Evolutionary conservation across 2,888 invertebrate species (phyloP), one percentile per base, ranked within the genome.

Genomic region (Aleiodes leptofemur): DNA sequence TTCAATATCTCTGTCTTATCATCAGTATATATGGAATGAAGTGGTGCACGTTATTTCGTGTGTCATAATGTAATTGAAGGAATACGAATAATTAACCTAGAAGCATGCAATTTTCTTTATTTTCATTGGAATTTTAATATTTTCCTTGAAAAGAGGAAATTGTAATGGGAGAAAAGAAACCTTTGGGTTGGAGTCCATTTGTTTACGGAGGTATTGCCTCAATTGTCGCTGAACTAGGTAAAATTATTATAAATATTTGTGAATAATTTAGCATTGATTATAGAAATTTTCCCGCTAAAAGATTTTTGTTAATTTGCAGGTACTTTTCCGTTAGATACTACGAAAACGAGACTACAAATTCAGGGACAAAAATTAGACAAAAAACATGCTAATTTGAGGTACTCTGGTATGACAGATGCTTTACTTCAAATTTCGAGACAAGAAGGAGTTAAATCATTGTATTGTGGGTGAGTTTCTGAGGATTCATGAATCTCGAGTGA

Each of bases 251-350:
- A 72, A 77, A 76, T 55, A 69, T 74, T 75, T 69, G 66, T 70
- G 73, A 75, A 77, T 79, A 73, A 64, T 77, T 70, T 70, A 14
- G 55, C 0, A 38, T 56, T 56, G 34, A 64, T 53, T 13, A 68
- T 69, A 56, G 43, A 73, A 74, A 74, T 51, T 55, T 43, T 77
- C 13, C 59, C n/a, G 59, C 66, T 66, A 64, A 43, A 61, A 38
- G 23, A 23, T 23, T 23, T 23, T 1, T 23, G 23, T 23, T 23
- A 23, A 23, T 72, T 61, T 87, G 13, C 83, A 96, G 97, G 97
- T 81, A 98, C 98, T 55, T 98, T 98, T 91, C 98, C 98, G n/a
- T 95, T 98, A 83, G 98, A 98, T 90, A 96, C 97, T 43, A 96
- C 97, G 29, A 98, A 98, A 91, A 98, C 97, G 16, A 93, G 98